Evolutionary conservation across 2,888 invertebrate genomes (phyloP), one percentile per base, ranked within the genome.

Genomic region (Aphodius sticticus): DNA sequence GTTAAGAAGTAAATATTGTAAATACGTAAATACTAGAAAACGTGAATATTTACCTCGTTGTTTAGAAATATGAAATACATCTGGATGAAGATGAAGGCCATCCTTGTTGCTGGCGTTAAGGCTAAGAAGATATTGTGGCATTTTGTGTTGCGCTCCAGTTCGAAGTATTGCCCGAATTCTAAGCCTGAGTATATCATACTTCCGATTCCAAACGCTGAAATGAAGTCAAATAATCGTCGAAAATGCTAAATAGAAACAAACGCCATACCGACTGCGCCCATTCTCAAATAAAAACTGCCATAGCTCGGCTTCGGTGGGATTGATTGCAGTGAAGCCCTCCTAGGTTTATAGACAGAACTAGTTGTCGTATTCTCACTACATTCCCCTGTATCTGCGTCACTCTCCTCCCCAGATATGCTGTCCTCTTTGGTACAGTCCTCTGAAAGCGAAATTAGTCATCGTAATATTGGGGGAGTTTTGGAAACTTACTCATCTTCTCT

Each of bases 61-160:
- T 98, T 98, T 81, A 98, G 93, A 91, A 99, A 99, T 90, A 99
- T 97, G 90, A 99, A 99, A 90, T 99, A 99, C 94, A 99, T 97
- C 90, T 99, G 98, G 86, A 97, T 96, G 90, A 99, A 98, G 86
- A 97, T 98, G 91, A 99, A 98, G 78, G 96, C 95, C 95, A 98
- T 97, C 84, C 97, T 92, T 0, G 97, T 95, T 6, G 97, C 95
- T 0, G 98, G 98, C 4, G 97, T 96, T 77, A 98, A 90, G 0
- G 97, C 97, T 80, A 96, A 91, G 85, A 98, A 92, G 70, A 97
- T 95, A 88, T 97, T 97, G 90, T 97, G 96, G 87, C 98, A 98
- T 87, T 96, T 96, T 16, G 96, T 96, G 88, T 97, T 95, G 80
- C 95, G 92, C 88, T 97, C 96, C 84, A 96, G 89, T 89, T 99